A percentile compares a stretch with the other conserved stretches of the same genome.
Evolutionary conservation across 2,797 vertebrate genomes (phyloP).

Genomic region (Polyboroides typus): DNA sequence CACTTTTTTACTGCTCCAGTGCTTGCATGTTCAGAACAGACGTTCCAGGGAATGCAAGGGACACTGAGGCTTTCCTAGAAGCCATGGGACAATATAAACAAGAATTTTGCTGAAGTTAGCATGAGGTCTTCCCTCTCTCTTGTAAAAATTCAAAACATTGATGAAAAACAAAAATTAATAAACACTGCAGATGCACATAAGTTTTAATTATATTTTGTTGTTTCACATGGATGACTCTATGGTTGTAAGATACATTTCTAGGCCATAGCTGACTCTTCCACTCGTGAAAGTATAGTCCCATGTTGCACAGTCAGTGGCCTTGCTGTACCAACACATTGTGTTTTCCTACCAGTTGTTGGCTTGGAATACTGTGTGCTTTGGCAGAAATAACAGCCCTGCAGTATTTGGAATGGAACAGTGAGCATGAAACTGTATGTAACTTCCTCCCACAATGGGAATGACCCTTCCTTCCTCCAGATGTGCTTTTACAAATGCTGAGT

Average conservation of each 20-base stretch:
- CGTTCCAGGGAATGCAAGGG: background rate
- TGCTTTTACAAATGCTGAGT: background rate
- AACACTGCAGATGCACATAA: background rate
- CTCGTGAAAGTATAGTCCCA: background rate
- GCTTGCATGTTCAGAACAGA: background rate
- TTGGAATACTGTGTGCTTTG: background rate
- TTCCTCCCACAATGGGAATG: background rate
- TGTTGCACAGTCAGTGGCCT: background rate
- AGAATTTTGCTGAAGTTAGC: background rate
- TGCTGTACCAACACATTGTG: background rate
- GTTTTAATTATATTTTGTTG: background rate
- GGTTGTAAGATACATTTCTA: background rate
- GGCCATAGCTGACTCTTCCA: background rate
- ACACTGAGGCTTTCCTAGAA: background rate
- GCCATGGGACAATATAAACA: background rate
- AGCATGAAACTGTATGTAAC: background rate
- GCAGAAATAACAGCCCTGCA: background rate
- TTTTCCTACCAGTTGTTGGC: background rate
- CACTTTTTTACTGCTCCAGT: background rate
- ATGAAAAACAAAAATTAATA: background rate
- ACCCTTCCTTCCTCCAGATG: slow-evolving; percentile 9
- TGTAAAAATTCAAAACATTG: background rate
- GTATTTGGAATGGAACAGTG: background rate
- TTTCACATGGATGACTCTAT: background rate
- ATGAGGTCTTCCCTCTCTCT: background rate